Conservation (phyloP, 2,888 invertebrate genomes). For the Baronia brevicornis region DNA sequence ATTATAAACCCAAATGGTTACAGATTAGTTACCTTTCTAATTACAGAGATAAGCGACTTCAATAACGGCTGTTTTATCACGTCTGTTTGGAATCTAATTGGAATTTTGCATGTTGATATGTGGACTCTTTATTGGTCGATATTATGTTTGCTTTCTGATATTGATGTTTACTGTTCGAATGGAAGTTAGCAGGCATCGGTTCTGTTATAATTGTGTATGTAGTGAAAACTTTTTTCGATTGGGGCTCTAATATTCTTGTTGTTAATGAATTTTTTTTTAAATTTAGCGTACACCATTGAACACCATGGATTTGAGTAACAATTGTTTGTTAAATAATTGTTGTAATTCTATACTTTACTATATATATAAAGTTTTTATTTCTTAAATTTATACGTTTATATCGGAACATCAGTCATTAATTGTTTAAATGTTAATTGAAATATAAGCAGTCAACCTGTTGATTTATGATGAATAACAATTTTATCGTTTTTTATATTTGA, state of each 20-base stretch:
- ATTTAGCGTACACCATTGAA: no score
- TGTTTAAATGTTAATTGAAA: no score
- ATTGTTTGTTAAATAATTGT: no score
- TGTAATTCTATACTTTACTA: no score
- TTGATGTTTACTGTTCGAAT: slow-evolving; percentile 62
- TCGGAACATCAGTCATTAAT: no score
- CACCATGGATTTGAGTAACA: no score
- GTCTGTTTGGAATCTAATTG: slow-evolving; percentile 73
- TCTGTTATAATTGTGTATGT: slow-evolving; percentile 13
- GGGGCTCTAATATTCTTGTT: slow-evolving; percentile 8
- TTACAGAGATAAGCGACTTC: slow-evolving; percentile 70
- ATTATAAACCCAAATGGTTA: slow-evolving; percentile 68
- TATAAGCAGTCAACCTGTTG: no score
- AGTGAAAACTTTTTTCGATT: no score
- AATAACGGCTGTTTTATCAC: slow-evolving; percentile 72
- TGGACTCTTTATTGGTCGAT: slow-evolving; percentile 70
- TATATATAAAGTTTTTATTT: no score
- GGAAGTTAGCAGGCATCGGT: slow-evolving; percentile 34
- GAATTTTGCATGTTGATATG: slow-evolving; percentile 74
- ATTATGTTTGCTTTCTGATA: slow-evolving; percentile 71
- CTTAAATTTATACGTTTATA: no score
- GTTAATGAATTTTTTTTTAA: slow-evolving; percentile 5
- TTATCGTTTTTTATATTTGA: no score
- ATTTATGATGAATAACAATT: no score
- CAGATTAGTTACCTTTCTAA: slow-evolving; percentile 73